A percentile compares a stretch with the other conserved stretches of the same genome.
Conservation (phyloP, 2,888 invertebrate species). For the Apodemia hepburni region DNA sequence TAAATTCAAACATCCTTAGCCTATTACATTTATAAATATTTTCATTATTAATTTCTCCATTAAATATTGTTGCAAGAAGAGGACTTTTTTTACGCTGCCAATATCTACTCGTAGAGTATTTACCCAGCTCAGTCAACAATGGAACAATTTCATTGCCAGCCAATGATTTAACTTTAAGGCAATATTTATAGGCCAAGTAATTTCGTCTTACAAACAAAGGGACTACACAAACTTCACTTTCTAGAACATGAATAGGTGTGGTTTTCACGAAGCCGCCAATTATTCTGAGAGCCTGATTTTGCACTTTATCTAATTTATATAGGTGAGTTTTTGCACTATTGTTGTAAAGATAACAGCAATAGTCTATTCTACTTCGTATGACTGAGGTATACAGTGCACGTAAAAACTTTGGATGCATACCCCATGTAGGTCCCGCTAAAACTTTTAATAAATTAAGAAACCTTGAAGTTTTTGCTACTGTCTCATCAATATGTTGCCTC, state of each 20-base stretch:
- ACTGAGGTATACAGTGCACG: background rate
- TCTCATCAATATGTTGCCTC: background rate
- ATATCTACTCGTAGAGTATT: no score
- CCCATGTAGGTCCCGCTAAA: background rate
- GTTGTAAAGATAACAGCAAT: no score
- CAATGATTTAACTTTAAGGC: no score
- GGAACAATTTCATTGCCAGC: no score
- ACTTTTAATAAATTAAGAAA: no score
- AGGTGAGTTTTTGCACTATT: no score
- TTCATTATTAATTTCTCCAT: no score
- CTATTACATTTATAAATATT: background rate
- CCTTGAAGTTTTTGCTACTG: background rate
- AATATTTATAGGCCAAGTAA: no score
- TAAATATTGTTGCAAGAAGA: no score
- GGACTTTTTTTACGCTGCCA: no score
- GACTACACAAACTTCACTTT: background rate
- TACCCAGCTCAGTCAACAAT: no score
- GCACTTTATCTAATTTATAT: background rate
- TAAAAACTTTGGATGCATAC: background rate
- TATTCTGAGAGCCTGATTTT: conserved; percentile 2
- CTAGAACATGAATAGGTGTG: background rate
- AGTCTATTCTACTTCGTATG: no score
- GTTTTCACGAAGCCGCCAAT: background rate
- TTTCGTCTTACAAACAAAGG: background rate
- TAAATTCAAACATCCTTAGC: background rate